Evolutionary conservation across 2,888 invertebrate species (phyloP), one percentile per base, ranked within the genome.

Genomic region (Busseola fusca): DNA sequence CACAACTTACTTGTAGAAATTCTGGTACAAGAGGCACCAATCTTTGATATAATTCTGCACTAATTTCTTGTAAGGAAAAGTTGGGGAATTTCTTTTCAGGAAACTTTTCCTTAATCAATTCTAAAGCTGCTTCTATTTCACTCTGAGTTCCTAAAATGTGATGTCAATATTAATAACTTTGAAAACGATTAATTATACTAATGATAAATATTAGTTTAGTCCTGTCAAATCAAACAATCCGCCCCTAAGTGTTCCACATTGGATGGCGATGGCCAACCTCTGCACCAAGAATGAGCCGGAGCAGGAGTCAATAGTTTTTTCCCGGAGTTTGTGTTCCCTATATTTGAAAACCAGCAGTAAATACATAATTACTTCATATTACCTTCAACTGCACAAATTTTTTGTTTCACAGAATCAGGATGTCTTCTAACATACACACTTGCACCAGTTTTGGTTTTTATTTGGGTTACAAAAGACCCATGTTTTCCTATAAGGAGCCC

Each of bases 401-500:
- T 98, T 86, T 97, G 95, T 87, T 97, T 97, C 18, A 96, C 95
- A 75, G 97, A 96, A 83, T 96, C 97, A 21, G 97, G 97, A 94
- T 98, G 98, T 88, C 97, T 96, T 88, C 97, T 97, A n/a, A 99
- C 97, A 82, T 97, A 94, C 64, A 99, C 97, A 88, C 96, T 97
- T 30, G 98, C 98, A 83, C 97, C 97, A 3, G 98, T 97, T 90
- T 97, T 97, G 45, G 96, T 95, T 91, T 98, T 98, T 82, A 98
- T 97, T 87, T 96, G 96, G 81, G 97, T 97, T n/a, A 99, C 97
- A 93, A 97, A 98, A 56, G 96, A 95, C 58, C 98, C 98, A 85
- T 97, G 97, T 86, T 97, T 97, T 56, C 99, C 99, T 91, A 99
- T 99, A 84, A 99, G 96, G 72, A 97, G 97, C 27, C 99, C 99